Conservation (phyloP, 2,888 invertebrate genomes). For the Pachymerium ferrugineum region DNA sequence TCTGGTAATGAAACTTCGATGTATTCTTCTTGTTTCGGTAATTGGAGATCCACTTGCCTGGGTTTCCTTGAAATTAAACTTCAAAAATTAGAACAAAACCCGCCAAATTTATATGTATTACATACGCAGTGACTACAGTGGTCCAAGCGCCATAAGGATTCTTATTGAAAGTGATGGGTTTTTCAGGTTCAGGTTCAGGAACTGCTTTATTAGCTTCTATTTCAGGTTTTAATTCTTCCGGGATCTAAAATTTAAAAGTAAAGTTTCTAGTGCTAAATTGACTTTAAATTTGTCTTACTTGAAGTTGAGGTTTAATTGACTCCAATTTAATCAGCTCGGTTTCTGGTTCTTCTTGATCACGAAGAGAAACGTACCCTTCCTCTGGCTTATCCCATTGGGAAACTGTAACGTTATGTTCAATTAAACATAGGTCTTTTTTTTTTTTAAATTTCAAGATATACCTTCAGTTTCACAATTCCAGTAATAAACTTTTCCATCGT, state of each 20-base stretch:
- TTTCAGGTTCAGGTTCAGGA: background rate
- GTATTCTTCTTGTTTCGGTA: conserved; percentile 55
- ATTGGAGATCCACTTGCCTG: conserved; percentile 61
- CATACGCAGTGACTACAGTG: background rate
- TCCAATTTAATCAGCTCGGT: conserved; percentile 16
- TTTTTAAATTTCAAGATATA: conserved; percentile 43
- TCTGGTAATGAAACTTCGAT: conserved; percentile 41
- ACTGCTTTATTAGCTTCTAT: background rate
- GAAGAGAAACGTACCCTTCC: conserved; percentile 58
- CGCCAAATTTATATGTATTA: background rate
- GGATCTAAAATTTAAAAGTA: background rate
- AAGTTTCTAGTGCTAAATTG: too few species aligned
- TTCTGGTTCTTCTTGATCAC: conserved; percentile 40
- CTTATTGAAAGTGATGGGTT: background rate
- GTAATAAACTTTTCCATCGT: conserved; percentile 73
- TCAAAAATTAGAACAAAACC: background rate
- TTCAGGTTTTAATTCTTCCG: background rate
- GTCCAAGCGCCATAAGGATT: background rate
- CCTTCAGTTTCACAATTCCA: conserved; percentile 81
- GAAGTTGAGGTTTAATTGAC: background rate
- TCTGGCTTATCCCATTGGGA: conserved; percentile 69
- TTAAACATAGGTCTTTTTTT: background rate
- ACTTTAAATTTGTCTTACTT: background rate
- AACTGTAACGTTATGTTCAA: conserved; percentile 53
- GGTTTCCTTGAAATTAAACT: conserved; percentile 29